Conservation (phyloP, 1,140 invertebrate species). For the Heliconius hermathena region DNA sequence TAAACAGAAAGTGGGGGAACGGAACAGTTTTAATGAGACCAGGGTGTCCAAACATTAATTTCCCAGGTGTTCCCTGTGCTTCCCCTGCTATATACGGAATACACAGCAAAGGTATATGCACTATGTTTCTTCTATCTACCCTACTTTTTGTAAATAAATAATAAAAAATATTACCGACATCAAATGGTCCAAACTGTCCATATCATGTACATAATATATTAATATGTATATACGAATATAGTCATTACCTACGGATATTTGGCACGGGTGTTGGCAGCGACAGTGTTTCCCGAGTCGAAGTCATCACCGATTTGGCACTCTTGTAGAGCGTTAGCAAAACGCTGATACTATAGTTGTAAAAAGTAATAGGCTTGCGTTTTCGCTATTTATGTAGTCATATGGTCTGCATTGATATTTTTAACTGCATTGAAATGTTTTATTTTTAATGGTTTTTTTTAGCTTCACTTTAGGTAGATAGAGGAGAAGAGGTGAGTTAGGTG, state of each 20-base stretch:
- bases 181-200: background rate
- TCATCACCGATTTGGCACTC: constrained; percentile 55
- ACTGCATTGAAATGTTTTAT: background rate
- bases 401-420: background rate
- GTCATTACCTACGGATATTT: constrained; percentile 46
- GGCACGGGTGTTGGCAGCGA: constrained; percentile 45
- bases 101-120: too few species aligned
- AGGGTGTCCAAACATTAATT: too few species aligned
- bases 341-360: constrained; percentile 44
- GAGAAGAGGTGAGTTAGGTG: too few species aligned
- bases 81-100: too few species aligned
- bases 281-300: constrained; percentile 50
- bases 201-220: background rate
- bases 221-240: background rate
- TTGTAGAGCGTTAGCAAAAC: constrained; percentile 46
- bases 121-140: too few species aligned
- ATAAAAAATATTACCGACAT: background rate
- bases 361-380: constrained; percentile 13
- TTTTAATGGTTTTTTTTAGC: background rate
- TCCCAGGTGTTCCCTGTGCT: too few species aligned
- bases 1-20: too few species aligned
- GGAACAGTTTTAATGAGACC: too few species aligned
- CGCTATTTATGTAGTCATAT: constrained; percentile 1
- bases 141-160: background rate
- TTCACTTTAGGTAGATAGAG: too few species aligned